Evolutionary conservation across 2,797 vertebrate species (phyloP).

Genomic region (Acanthornis magna): DNA sequence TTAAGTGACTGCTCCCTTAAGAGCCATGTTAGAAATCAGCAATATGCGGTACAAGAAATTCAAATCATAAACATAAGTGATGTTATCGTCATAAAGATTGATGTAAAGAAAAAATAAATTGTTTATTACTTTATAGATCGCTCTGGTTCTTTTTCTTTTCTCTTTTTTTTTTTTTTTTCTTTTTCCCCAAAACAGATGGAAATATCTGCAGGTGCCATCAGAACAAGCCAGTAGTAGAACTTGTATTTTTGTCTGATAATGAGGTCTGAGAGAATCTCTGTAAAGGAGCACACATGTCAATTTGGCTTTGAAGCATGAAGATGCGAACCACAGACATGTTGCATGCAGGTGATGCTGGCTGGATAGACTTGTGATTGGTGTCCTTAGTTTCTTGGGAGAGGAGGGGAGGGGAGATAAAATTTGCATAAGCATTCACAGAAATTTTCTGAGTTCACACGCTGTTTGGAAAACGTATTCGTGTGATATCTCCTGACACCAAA

Average conservation of each 20-base stretch:
- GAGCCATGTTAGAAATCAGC: conserved; percentile 3
- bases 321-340: not conserved
- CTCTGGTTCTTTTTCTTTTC: not conserved
- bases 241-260: not conserved
- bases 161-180: too few species aligned
- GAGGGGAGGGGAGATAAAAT: not conserved
- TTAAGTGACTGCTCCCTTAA: conserved; percentile 18
- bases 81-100: conserved; percentile 12
- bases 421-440: fast-evolving
- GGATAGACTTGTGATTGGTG: not conserved
- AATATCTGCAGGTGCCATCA: not conserved
- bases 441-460: not conserved
- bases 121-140: conserved; percentile 25
- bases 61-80: not conserved
- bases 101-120: conserved; percentile 47
- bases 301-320: not conserved
- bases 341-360: not conserved
- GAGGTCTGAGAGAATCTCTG: not conserved
- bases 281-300: not conserved
- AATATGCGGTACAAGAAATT: conserved; percentile 31
- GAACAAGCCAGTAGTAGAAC: not conserved
- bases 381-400: not conserved
- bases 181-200: not conserved
- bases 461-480: not conserved
- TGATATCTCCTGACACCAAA: not conserved